phyloP scores from a whole-genome alignment of 2,888 invertebrate species.

The Pristionchus mayeri region DNA sequence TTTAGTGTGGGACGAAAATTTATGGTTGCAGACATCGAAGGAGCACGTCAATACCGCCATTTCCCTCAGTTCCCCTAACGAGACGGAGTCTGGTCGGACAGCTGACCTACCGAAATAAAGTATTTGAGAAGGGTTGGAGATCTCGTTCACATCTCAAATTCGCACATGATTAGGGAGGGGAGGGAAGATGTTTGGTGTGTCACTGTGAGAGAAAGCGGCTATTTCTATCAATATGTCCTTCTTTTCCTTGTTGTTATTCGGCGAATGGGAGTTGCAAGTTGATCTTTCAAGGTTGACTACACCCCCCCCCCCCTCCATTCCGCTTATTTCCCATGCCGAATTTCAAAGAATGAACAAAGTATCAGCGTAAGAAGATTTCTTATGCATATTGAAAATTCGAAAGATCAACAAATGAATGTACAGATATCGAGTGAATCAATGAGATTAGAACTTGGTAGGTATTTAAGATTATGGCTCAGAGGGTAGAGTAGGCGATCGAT shows the following conservation, averaged over 20 bases:
- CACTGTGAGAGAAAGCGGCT: too few species aligned
- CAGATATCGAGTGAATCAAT: conserved; percentile 36
- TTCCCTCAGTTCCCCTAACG: too few species aligned
- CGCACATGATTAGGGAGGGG: background rate
- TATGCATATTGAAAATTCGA: background rate
- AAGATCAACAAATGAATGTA: conserved; percentile 3
- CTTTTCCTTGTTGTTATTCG: background rate
- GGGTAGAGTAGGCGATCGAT: background rate
- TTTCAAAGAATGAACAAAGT: background rate
- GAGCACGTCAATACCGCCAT: too few species aligned
- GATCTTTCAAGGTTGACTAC: background rate
- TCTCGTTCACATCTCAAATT: too few species aligned
- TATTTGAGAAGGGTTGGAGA: too few species aligned
- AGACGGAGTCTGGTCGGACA: too few species aligned
- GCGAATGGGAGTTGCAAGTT: too few species aligned
- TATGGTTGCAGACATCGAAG: too few species aligned
- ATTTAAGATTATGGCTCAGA: background rate
- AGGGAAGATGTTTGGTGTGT: background rate
- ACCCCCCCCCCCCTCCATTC: background rate
- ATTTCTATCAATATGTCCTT: background rate
- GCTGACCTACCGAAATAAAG: too few species aligned
- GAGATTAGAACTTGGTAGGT: conserved; percentile 5
- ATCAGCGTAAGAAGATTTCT: background rate
- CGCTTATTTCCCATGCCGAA: background rate
- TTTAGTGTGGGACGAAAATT: too few species aligned